These are phyloP conservation scores for Mobula birostris DNA, from an alignment of 2,113 vertebrate genomes.

Conservation along the genomic window DNA sequence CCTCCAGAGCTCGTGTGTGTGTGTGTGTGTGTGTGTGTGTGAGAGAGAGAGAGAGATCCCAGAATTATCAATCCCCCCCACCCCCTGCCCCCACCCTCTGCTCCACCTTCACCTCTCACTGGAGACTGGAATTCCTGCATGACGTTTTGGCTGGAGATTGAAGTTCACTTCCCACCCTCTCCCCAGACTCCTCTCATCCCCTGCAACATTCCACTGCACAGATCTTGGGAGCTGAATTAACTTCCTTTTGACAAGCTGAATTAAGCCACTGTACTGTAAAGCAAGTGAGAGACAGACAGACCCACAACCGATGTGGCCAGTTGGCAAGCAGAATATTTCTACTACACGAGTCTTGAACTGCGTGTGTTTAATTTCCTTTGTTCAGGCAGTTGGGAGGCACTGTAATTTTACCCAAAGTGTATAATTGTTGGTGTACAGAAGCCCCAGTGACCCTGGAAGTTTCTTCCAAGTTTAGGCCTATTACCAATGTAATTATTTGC, in stretches of 20 bases:
- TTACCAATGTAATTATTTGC: neutral
- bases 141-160: neutral
- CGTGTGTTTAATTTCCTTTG: neutral
- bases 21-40: neutral
- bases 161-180: too few species aligned
- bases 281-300: neutral
- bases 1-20: neutral
- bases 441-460: neutral
- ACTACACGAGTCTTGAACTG: neutral
- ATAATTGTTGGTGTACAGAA: neutral
- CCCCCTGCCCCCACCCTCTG: neutral
- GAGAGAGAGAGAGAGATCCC: neutral
- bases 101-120: neutral
- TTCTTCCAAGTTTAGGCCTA: neutral
- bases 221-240: slow-evolving; percentile 11
- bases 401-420: neutral
- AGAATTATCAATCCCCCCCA: neutral
- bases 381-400: neutral
- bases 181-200: neutral
- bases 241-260: neutral
- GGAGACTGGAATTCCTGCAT: neutral
- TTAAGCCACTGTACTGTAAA: neutral
- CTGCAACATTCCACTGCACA: neutral
- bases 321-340: neutral
- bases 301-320: too few species aligned